Percentiles rank a stretch among this genome's conserved stretches.
These are phyloP conservation scores for Regulus satrapa DNA, from an alignment of 2,113 vertebrate species.

Conservation along the genomic window DNA sequence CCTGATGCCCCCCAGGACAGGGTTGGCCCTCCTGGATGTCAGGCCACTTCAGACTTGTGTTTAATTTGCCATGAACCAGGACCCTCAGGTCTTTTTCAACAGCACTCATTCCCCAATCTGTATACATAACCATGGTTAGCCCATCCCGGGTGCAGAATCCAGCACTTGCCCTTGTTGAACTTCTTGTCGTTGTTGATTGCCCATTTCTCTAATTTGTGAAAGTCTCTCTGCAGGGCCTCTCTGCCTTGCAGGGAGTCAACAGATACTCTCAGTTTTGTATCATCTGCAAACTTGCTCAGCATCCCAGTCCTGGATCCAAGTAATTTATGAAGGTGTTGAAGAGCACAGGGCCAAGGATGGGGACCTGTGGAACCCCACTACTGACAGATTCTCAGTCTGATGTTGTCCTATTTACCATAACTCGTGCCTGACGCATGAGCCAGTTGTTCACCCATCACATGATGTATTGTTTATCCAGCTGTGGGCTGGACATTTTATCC, in stretches of 20 bases:
- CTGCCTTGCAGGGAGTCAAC: accelerated
- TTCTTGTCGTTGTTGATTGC: accelerated
- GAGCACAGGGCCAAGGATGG: neutral
- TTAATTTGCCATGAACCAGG: accelerated
- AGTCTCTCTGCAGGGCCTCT: neutral
- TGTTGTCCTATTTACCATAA: too few relatives aligned
- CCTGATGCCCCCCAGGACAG: accelerated
- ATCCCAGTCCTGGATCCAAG: neutral
- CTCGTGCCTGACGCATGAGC: accelerated
- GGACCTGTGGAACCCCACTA: neutral
- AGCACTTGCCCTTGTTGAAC: neutral
- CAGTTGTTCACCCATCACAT: neutral
- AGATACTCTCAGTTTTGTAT: neutral
- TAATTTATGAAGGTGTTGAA: neutral
- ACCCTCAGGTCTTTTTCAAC: neutral
- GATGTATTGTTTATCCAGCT: neutral
- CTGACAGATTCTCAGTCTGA: neutral
- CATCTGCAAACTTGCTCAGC: neutral
- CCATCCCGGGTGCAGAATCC: neutral
- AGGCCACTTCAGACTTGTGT: neutral
- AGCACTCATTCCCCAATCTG: accelerated
- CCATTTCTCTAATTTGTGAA: accelerated
- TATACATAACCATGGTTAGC: neutral
- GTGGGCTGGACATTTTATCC: neutral
- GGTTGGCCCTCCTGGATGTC: accelerated